A percentile compares a stretch with the other conserved stretches of the same genome.
phyloP scores from a whole-genome alignment of 2,113 vertebrate genomes.

The Eclectus roratus region DNA sequence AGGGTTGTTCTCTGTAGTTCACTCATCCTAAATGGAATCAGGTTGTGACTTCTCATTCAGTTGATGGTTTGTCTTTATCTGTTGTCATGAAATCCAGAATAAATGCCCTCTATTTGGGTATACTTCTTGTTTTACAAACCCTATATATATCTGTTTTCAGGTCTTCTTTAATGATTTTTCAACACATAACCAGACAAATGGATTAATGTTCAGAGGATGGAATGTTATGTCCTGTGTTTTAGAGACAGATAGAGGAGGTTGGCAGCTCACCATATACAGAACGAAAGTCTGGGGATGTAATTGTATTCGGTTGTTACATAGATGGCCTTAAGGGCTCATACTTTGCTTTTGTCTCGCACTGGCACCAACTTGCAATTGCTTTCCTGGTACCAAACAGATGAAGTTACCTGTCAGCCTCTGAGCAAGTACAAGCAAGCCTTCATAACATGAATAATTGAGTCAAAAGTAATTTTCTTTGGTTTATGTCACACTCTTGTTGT shows the following conservation, averaged over 20 bases:
- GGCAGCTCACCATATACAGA: not conserved
- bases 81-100: not conserved
- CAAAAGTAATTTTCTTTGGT: not conserved
- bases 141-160: not conserved
- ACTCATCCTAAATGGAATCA: not conserved
- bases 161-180: not conserved
- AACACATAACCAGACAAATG: not conserved
- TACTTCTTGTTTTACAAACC: not conserved
- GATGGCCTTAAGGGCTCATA: not conserved
- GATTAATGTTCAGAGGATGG: not conserved
- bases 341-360: not conserved
- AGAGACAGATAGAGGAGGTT: not conserved
- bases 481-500: not conserved
- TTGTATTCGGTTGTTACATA: not conserved
- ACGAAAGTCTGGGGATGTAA: not conserved
- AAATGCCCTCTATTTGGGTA: not conserved
- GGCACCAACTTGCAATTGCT: slow-evolving; percentile 25
- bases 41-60: not conserved
- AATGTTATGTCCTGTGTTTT: not conserved
- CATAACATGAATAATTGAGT: not conserved
- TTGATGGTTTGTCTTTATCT: not conserved
- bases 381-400: not conserved
- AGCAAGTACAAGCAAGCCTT: slow-evolving; percentile 7
- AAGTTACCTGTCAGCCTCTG: slow-evolving; percentile 23
- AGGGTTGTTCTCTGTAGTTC: not conserved